Percentiles rank a stretch among this genome's conserved stretches.
Evolutionary conservation across 1,140 invertebrate genomes (phyloP).

Genomic region (Drosophila willistoni): DNA sequence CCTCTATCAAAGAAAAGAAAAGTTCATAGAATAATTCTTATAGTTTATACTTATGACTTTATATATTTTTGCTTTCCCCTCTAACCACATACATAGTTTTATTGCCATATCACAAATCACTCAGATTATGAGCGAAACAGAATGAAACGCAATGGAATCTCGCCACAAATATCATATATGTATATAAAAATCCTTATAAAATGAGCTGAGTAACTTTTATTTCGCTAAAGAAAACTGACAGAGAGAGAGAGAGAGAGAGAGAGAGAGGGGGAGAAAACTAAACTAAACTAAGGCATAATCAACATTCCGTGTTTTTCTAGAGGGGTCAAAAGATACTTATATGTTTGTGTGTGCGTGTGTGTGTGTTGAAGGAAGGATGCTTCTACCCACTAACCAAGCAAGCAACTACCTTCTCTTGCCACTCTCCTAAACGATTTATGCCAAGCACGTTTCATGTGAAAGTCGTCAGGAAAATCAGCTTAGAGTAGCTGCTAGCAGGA

Average conservation of each 20-base stretch:
- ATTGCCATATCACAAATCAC: constrained; percentile 4
- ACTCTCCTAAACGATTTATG: constrained; percentile 50
- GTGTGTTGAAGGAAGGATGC: neutral
- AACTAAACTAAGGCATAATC: constrained; percentile 10
- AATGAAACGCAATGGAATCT: neutral
- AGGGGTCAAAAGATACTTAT: neutral
- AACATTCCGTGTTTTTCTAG: constrained; percentile 10
- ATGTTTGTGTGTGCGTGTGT: neutral
- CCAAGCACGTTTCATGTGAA: constrained; percentile 64
- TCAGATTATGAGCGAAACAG: neutral
- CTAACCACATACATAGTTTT: neutral
- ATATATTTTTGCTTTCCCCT: neutral
- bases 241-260: no score
- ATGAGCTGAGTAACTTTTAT: constrained; percentile 13
- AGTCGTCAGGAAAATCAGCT: constrained; percentile 59
- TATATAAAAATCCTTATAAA: constrained; percentile 11
- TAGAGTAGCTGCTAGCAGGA: constrained; percentile 2
- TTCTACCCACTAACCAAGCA: neutral
- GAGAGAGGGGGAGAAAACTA: neutral
- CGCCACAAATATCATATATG: constrained; percentile 5
- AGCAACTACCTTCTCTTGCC: neutral
- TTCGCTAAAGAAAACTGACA: neutral
- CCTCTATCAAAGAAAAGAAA: no score
- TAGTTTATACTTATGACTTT: neutral
- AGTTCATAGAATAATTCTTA: no score